These are phyloP conservation scores for Trididemnum nubilum DNA, from an alignment of 23 tunicate species.

Conservation along the genomic window DNA sequence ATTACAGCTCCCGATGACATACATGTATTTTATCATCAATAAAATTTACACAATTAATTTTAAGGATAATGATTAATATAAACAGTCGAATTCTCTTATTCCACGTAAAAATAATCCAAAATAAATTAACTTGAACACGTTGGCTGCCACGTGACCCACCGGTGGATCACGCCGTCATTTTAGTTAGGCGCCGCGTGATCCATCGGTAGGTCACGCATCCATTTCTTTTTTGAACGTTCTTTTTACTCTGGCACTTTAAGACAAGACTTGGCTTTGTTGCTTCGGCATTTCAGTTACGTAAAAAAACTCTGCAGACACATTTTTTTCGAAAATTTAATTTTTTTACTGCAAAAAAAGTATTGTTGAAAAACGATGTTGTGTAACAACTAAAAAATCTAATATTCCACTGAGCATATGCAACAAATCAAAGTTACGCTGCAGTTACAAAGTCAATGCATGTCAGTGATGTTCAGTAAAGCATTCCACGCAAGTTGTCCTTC, in stretches of 20 bases:
- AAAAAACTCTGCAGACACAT: neutral
- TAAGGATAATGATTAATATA: too few species aligned
- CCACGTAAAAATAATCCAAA: too few species aligned
- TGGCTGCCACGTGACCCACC: neutral
- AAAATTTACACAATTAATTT: too few species aligned
- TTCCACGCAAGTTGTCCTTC: neutral
- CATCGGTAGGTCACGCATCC: neutral
- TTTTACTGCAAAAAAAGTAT: too few species aligned
- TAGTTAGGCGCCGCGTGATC: neutral
- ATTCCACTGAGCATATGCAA: too few species aligned
- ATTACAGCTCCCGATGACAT: too few species aligned
- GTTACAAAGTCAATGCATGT: neutral
- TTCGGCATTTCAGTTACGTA: neutral
- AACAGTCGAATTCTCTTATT: too few species aligned
- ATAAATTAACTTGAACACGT: too few species aligned
- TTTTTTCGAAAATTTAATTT: too few species aligned
- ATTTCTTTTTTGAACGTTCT: neutral
- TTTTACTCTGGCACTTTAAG: neutral
- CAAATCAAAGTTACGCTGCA: neutral
- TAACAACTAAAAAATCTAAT: too few species aligned
- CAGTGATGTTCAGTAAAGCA: neutral
- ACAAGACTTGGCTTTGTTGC: neutral
- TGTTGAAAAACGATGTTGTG: too few species aligned
- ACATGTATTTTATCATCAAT: too few species aligned
- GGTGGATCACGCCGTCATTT: neutral